Conservation (phyloP, 2,888 invertebrate species). For the Caenorhabditis sulstoni region DNA sequence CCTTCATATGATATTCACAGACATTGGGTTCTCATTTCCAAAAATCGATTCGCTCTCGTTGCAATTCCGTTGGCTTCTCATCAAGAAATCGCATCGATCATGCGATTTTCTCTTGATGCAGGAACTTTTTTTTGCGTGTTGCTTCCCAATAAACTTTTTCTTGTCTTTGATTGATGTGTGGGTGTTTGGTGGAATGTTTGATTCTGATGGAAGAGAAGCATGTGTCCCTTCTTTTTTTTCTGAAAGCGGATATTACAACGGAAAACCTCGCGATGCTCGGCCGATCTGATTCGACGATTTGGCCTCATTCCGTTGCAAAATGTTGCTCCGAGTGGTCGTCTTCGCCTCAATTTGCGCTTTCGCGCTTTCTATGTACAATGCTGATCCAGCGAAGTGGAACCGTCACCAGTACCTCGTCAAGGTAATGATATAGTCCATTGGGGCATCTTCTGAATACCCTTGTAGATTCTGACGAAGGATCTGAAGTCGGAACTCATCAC, state of each 20-base stretch:
- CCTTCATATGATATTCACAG: constrained; percentile 7
- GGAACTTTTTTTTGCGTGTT: constrained; percentile 4
- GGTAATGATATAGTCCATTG: constrained; percentile 1
- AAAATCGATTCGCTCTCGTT: no score
- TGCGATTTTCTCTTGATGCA: constrained; percentile 2
- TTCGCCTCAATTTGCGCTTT: constrained; percentile 11
- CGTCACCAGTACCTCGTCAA: constrained; percentile 57
- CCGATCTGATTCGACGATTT: not conserved
- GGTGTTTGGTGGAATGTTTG: constrained; percentile 42
- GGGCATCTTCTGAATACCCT: no score
- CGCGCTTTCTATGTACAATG: constrained; percentile 32
- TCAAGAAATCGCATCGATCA: not conserved
- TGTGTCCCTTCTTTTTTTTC: constrained; percentile 37
- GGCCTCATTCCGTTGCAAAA: constrained; percentile 37
- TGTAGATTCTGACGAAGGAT: constrained; percentile 49
- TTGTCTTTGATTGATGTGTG: constrained; percentile 43
- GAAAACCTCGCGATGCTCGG: not conserved
- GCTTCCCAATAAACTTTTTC: constrained; percentile 24
- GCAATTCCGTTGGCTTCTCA: not conserved
- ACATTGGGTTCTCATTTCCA: no score
- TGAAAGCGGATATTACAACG: constrained; percentile 46
- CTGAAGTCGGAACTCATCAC: constrained; percentile 21
- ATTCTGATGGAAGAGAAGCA: constrained; percentile 4
- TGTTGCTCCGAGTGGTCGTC: constrained; percentile 22
- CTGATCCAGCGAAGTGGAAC: constrained; percentile 40